Evolutionary conservation across 2,888 invertebrate genomes (phyloP).

Genomic region (Aproaerema taeniolella): DNA sequence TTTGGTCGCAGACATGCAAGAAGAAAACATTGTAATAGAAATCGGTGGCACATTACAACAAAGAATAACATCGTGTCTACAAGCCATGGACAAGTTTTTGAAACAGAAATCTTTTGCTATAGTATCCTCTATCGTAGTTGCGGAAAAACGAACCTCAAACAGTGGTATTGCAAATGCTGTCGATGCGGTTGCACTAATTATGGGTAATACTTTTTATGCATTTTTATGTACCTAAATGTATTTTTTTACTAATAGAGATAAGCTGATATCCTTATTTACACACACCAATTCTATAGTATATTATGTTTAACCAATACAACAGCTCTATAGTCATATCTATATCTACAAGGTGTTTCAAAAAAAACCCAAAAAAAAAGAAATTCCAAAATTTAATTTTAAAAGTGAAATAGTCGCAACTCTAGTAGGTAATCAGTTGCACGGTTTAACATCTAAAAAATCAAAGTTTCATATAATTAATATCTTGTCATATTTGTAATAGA

Average conservation of each 20-base stretch:
- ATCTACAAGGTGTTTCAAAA: no score
- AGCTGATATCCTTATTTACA: no score
- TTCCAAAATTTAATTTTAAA: no score
- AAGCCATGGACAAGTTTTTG: constrained; percentile 81
- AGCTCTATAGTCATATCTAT: not conserved
- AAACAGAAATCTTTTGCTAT: constrained; percentile 78
- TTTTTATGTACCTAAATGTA: constrained; percentile 14
- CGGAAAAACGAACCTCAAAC: constrained; percentile 79
- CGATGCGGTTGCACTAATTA: constrained; percentile 78
- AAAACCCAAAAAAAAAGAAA: no score
- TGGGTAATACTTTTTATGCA: no score
- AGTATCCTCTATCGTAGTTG: constrained; percentile 87
- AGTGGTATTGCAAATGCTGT: constrained; percentile 75
- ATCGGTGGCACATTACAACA: constrained; percentile 88
- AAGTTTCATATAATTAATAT: no score
- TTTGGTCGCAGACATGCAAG: constrained; percentile 81
- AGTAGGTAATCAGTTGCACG: no score
- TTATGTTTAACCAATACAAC: no score
- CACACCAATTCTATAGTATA: no score
- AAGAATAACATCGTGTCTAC: constrained; percentile 83
- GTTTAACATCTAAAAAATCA: no score
- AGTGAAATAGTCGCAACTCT: no score
- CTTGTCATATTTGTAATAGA: no score
- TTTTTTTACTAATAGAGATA: constrained; percentile 20
- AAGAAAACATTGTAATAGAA: constrained; percentile 78